Conservation (phyloP, 2,113 vertebrate genomes). For the Osmerus mordax region DNA sequence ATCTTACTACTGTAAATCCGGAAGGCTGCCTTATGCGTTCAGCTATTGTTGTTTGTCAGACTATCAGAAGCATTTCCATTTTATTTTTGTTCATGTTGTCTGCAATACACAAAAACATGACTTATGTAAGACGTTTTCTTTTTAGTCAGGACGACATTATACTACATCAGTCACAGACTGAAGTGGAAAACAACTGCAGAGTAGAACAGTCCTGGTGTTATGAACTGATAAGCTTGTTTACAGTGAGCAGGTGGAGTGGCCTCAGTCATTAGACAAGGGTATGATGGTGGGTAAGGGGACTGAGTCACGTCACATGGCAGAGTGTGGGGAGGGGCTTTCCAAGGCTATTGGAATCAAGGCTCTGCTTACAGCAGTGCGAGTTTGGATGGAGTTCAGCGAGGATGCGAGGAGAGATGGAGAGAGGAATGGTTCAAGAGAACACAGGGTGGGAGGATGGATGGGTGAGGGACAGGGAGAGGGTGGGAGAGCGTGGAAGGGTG, state of each 20-base stretch:
- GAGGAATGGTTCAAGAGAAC: neutral
- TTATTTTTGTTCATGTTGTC: conserved; percentile 30
- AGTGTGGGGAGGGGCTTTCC: conserved; percentile 3
- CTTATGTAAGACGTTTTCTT: conserved; percentile 40
- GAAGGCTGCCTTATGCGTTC: no score
- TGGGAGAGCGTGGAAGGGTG: conserved; percentile 13
- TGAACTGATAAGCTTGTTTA: conserved; percentile 29
- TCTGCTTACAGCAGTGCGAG: no score
- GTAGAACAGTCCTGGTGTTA: neutral
- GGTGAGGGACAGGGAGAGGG: neutral
- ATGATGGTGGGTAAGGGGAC: conserved; percentile 21
- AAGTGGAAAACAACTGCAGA: conserved; percentile 12
- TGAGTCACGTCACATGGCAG: neutral
- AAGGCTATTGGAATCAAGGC: no score
- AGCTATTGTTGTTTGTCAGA: no score
- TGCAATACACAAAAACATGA: neutral
- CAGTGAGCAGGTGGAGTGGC: conserved; percentile 26
- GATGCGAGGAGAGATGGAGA: conserved; percentile 16
- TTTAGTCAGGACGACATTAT: conserved; percentile 14
- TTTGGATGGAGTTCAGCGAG: neutral
- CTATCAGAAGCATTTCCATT: neutral
- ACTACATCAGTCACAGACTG: conserved; percentile 16
- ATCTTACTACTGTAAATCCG: no score
- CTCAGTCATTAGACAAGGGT: conserved; percentile 7
- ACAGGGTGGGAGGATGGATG: conserved; percentile 2